Conservation (phyloP, 1,140 invertebrate genomes). For the Diachasma alloeum region DNA sequence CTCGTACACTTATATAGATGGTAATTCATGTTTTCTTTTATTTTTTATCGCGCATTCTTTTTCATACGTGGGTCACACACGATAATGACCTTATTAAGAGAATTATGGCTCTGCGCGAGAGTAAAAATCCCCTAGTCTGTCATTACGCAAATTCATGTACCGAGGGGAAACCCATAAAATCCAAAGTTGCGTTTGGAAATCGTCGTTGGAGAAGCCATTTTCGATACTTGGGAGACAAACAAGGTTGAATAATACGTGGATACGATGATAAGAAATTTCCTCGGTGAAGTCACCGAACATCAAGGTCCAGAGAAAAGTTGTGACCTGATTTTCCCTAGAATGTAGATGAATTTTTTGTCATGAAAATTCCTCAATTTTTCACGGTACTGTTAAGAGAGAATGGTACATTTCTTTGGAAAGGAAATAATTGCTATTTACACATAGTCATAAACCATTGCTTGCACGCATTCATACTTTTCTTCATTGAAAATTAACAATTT, state of each 20-base stretch:
- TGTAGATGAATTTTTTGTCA: too few species aligned
- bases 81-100: slow-evolving; percentile 45
- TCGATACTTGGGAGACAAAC: not conserved
- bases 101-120: slow-evolving; percentile 36
- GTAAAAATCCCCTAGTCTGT: not conserved
- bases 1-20: slow-evolving; percentile 16
- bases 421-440: too few species aligned
- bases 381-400: too few species aligned
- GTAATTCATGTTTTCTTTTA: slow-evolving; percentile 15
- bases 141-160: not conserved
- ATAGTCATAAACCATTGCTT: too few species aligned
- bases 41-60: slow-evolving; percentile 2
- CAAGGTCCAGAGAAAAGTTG: too few species aligned
- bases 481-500: too few species aligned
- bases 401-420: too few species aligned
- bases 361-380: too few species aligned
- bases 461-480: too few species aligned
- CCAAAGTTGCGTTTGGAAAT: not conserved
- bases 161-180: not conserved
- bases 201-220: not conserved
- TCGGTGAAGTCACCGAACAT: too few species aligned
- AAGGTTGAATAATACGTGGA: not conserved
- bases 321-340: too few species aligned
- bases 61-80: slow-evolving; percentile 35
- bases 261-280: not conserved